Base-by-base conservation (phyloP, 1,140 invertebrate species). In the Aplysia californica region DNA sequence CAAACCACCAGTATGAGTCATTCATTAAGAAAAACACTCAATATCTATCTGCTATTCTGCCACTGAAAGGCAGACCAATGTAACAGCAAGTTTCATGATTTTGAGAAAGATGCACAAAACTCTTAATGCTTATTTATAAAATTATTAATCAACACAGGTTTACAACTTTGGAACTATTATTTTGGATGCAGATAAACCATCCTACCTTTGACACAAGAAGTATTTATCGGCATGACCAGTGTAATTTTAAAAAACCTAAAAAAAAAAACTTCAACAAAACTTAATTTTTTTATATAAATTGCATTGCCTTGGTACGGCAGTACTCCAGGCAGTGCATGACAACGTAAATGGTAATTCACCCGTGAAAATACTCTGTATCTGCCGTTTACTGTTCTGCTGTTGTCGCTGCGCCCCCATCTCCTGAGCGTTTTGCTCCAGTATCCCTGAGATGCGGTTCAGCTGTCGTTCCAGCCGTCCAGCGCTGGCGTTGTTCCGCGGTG, bases 311-410 rank as follows among this genome's bases (percentile, higher is more conserved):
- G 44, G 44, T 15, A n/a, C 10, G n/a, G n/a, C n/a, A 50, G 10
- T 50, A 10, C 10, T 15, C 10, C 44, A 10, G n/a, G n/a, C n/a
- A 15, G n/a, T 50, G 10, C 58, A 61, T 15, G 23, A 61, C 20
- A 61, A 36, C 35, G 10, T 3, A 67, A 5, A 67, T 6, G 39
- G 26, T 36, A 18, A 23, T 68, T 29, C 64, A 86, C 83, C 81
- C 80, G 80, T 78, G 83, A 86, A 86, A 55, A 86, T 81, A 69
- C 85, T 86, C 20, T 70, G 76, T 5, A 72, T 31, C 29, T 73
- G 44, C 18, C 33, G 56, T 39, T 75, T 33, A 3, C 66, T 65
- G 31, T 36, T 72, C 36, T n/a, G 64, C 36, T 41, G 21, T 26
- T 41, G 36, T 29, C 58, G n/a, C 44, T 36, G 33, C 26, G 78